Evolutionary conservation across 2,797 vertebrate species (phyloP), one percentile per base, ranked within the genome.

Genomic region (Sebastes itinus): DNA sequence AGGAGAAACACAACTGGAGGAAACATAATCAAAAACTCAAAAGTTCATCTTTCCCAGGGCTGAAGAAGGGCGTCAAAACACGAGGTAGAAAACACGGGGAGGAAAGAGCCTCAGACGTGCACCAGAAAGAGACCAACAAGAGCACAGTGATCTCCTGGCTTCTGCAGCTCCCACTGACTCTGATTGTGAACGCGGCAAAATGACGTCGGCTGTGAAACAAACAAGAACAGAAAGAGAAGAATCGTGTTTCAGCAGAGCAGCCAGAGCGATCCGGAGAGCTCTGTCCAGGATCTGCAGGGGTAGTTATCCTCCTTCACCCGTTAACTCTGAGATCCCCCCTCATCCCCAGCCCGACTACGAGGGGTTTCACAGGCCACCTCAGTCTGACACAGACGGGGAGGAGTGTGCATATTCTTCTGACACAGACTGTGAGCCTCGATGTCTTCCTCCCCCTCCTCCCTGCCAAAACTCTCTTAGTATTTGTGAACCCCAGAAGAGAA

Each of bases 261-360:
- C 38, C 16, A 66, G 63, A 16, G 23, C 4, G 5, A 27, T 66
- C 63, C 18, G 38, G 9, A 66, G 63, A 28, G 63, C 23, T 11
- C 63, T 46, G 23, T 18, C 63, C 35, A 65, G 35, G 38, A 66
- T 66, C 23, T 65, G 63, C 2, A 4, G 35, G 4, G 14, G 4
- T 27, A 1, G 1, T 25, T 64, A n/a, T 33, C 56, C 16, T 1
- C 6, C 46, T 52, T 20, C 38, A 14, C 2, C 13, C 1, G 2
- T 42, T 5, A 42, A 5, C 5, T 1, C 5, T 28, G 5, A 28
- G 1, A 6, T 7, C 6, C 6, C 6, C 28, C 6, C 0, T 6
- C 28, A 1, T 6, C 28, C 6, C 6, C 27, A 28, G 5, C 27
- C 27, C 0, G 5, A 1, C 27, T 1, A 5, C 5, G 0, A 28